A percentile compares a stretch with the other conserved stretches of the same genome.
phyloP scores from a whole-genome alignment of 1,140 invertebrate species.

The Sinonovacula constricta region DNA sequence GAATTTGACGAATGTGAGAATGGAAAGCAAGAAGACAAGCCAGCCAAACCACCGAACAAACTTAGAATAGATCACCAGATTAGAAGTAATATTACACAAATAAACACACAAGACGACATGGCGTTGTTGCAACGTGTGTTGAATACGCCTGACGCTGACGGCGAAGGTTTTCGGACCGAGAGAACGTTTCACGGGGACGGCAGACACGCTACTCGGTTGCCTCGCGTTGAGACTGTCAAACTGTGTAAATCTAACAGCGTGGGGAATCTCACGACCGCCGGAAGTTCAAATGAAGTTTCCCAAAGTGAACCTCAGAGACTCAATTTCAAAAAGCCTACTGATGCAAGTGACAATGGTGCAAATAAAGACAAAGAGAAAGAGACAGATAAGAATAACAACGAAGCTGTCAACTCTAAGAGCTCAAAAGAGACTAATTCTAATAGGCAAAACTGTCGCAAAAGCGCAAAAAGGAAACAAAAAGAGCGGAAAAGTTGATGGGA shows the following conservation, averaged over 20 bases:
- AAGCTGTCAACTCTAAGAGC: background rate
- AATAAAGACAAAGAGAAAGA: background rate
- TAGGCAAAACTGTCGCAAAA: too few relatives aligned
- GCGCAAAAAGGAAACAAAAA: too few relatives aligned
- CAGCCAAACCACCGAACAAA: too few relatives aligned
- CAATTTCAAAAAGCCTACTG: too few relatives aligned
- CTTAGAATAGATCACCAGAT: too few relatives aligned
- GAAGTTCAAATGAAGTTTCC: too few relatives aligned
- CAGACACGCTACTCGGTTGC: background rate
- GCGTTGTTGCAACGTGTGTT: slow-evolving; percentile 15
- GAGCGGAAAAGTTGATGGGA: background rate
- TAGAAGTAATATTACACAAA: slow-evolving; percentile 35
- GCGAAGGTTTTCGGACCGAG: slow-evolving; percentile 20
- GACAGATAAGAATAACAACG: background rate
- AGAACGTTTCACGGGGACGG: slow-evolving; percentile 22
- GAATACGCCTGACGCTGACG: background rate
- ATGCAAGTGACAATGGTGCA: background rate
- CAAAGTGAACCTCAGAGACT: too few relatives aligned
- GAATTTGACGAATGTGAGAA: slow-evolving; percentile 32
- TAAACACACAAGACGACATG: slow-evolving; percentile 46
- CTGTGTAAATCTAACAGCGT: background rate
- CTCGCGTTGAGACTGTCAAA: background rate
- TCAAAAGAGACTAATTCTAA: background rate
- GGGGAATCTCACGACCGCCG: background rate
- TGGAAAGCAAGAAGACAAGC: slow-evolving; percentile 30